Evolutionary conservation across 1,140 invertebrate species (phyloP), one percentile per base, ranked within the genome.

Genomic region (Helicoverpa armigera): DNA sequence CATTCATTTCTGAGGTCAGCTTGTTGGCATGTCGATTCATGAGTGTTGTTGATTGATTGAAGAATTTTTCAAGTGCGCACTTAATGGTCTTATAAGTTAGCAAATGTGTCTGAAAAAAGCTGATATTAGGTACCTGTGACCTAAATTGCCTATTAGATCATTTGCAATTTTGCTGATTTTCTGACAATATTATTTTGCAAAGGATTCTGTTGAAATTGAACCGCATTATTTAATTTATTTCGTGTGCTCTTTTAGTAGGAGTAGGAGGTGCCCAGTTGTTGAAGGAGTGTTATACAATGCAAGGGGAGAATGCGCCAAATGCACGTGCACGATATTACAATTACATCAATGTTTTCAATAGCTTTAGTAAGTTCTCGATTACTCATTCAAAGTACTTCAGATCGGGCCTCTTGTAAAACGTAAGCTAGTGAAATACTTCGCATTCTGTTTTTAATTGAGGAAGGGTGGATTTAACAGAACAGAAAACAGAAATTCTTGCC

Each of bases 251-350:
- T 65, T 50, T 58, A 43, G 35, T 43, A 43, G 4, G 35, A 43
- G 35, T 43, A 69, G 11, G 43, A n/a, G 43, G 14, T 3, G 13
- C n/a, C 12, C 3, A 43, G 16, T 13, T 50, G 16, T 69, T 50
- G n/a, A 69, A 69, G n/a, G n/a, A 48, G 63, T 67, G n/a, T 63
- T 35, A 29, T 9, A 60, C 31, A 48, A 50, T 18, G 29, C 29
- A 61, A 35, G 58, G 73, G 56, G 58, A 7, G 56, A 76, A 60
- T 76, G 58, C 56, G 72, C 73, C 35, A 63, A 76, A 76, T 76
- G 73, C 73, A 76, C 73, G 73, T 76, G 73, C 60, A 63, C 48
- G 69, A 72, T 72, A 53, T 76, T 76, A 76, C n/a, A 76, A 69
- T 69, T 13, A 18, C 18, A 72, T 53, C 12, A 23, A 53, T 43